Conservation (phyloP, 2,888 invertebrate genomes). For the Monoplex corrugatus region DNA sequence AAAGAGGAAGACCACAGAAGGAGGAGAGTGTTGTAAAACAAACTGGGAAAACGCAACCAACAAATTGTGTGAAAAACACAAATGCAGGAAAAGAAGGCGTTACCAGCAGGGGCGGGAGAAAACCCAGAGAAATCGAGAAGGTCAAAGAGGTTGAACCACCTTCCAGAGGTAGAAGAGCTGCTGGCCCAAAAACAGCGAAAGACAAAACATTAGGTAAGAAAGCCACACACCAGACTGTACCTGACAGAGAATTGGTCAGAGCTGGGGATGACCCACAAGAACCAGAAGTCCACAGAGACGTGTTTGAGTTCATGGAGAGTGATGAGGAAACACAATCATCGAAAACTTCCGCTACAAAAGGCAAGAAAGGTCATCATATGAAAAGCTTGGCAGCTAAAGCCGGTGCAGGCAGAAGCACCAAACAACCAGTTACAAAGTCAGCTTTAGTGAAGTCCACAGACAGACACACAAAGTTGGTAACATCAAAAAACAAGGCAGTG, state of each 20-base stretch:
- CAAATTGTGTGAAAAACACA: no score
- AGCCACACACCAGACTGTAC: not conserved
- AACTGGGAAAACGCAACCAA: not conserved
- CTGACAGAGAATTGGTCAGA: not conserved
- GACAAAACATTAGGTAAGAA: not conserved
- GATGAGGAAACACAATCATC: not conserved
- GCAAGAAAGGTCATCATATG: not conserved
- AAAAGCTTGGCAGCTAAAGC: not conserved
- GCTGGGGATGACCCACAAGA: not conserved
- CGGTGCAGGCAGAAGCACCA: not conserved
- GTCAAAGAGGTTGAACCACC: not conserved
- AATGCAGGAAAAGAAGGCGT: not conserved
- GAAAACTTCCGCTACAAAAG: not conserved
- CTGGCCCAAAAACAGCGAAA: not conserved
- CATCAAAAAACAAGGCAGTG: not conserved
- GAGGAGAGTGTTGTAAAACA: not conserved
- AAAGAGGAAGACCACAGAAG: not conserved
- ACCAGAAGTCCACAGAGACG: not conserved
- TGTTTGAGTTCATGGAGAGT: constrained; percentile 19
- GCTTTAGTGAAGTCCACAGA: not conserved
- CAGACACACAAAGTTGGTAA: not conserved
- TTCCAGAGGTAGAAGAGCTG: not conserved
- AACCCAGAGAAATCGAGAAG: not conserved
- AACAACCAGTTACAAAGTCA: not conserved
- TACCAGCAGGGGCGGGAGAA: not conserved